Base-by-base conservation (phyloP, 2,113 vertebrate genomes). In the Smithornis capensis region DNA sequence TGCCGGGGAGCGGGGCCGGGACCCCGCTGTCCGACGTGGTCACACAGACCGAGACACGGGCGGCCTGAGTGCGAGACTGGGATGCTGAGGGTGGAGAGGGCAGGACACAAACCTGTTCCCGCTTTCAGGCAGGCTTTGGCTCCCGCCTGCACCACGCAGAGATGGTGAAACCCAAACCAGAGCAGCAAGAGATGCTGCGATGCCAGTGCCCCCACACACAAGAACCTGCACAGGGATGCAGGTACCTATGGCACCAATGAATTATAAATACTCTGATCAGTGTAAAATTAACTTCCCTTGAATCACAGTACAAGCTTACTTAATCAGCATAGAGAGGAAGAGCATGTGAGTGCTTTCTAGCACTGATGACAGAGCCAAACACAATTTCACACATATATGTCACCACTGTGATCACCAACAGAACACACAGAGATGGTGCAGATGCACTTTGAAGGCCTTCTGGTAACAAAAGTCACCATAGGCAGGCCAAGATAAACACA, bases 31-130 rank as follows among this genome's bases (percentile, higher is more conserved):
- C 70, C 28, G 0, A 14, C 4, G 3, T 0, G 19, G 35, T 23
- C 23, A 5, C 33, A 1, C 27, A 2, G n/a, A 13, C 12, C 3
- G 4, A 14, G 8, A 31, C 19, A 3, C 0, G 3, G 14, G 55
- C 2, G 69, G 24, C 0, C 4, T 1, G 35, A 9, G 52, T 0
- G 8, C 1, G 35, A 2, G 57, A 53, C 67, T 9, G 35, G 1
- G 6, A 4, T 5, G 57, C 59, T 6, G 49, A 9, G 70, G 15
- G 1, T 1, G 49, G n/a, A 2, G 38, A 12, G 14, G 35, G 35
- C 4, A 23, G 19, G 56, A 9, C 29, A 27, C 14, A 4, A 25
- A 50, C 5, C 37, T 5, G 37, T 38, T 4, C 5, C n/a, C 3
- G 5, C 37, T 53, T 21, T 2, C 33, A 2, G n/a, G 15, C 35